Percentiles rank a stretch among this genome's conserved stretches.
phyloP scores from a whole-genome alignment of 53 echinoderm and acorn worm genomes.

The Apostichopus leukothele region DNA sequence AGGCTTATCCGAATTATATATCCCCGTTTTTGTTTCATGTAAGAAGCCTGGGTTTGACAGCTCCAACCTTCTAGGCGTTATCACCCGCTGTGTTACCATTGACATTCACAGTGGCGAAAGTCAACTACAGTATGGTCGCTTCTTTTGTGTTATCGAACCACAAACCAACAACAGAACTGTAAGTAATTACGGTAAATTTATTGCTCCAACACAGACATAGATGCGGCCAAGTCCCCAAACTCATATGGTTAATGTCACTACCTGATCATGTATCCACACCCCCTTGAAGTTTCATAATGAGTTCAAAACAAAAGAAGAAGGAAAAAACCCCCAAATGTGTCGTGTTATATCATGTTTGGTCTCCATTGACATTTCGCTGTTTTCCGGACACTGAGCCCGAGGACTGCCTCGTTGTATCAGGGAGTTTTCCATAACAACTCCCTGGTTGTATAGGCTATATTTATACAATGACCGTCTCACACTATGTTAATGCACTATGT shows the following conservation, averaged over 20 bases:
- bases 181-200: background rate
- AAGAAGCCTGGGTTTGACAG: constrained; percentile 2
- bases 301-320: background rate
- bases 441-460: too few relatives aligned
- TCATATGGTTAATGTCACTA: background rate
- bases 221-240: background rate
- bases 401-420: too few relatives aligned
- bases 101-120: constrained; percentile 28
- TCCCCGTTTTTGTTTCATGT: constrained; percentile 12
- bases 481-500: too few relatives aligned
- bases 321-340: too few relatives aligned
- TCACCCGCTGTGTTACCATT: background rate
- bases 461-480: too few relatives aligned
- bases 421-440: too few relatives aligned
- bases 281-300: background rate
- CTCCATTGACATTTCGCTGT: too few relatives aligned
- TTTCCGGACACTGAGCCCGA: too few relatives aligned
- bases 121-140: background rate
- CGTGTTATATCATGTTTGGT: too few relatives aligned
- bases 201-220: background rate
- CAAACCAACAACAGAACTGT: background rate
- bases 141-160: background rate
- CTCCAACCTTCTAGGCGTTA: constrained; percentile 21
- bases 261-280: background rate
- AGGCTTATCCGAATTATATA: background rate